Evolutionary conservation across 2,888 invertebrate species (phyloP).

Genomic region (Oegoconia quadripuncta): DNA sequence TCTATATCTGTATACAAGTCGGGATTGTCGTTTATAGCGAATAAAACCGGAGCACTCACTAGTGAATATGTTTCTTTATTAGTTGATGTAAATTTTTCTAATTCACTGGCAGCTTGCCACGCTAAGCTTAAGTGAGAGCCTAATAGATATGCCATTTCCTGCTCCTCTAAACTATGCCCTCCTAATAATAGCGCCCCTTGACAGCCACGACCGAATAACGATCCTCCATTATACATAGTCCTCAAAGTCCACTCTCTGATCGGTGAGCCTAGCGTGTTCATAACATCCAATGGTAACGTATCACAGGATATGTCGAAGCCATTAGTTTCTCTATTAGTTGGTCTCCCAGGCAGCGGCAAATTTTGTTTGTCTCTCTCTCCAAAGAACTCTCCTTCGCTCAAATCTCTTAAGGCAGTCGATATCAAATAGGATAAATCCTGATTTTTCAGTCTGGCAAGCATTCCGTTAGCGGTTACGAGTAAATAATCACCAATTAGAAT

Average conservation of each 20-base stretch:
- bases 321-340: conserved; percentile 44
- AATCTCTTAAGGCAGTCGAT: conserved; percentile 88
- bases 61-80: conserved; percentile 81
- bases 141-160: conserved; percentile 86
- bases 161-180: conserved; percentile 81
- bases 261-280: conserved; percentile 74
- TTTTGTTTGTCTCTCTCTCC: conserved; percentile 87
- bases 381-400: conserved; percentile 90
- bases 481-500: conserved; percentile 92
- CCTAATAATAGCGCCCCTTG: conserved; percentile 88
- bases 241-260: conserved; percentile 85
- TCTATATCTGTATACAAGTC: conserved; percentile 78
- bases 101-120: conserved; percentile 83
- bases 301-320: conserved; percentile 50
- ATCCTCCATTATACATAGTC: conserved; percentile 84
- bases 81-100: conserved; percentile 71
- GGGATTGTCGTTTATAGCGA: conserved; percentile 87
- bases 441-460: conserved; percentile 84
- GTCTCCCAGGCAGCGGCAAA: conserved; percentile 83
- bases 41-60: conserved; percentile 90
- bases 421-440: conserved; percentile 89
- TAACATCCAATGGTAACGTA: conserved; percentile 57
- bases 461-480: conserved; percentile 88
- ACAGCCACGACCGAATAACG: conserved; percentile 85
- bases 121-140: conserved; percentile 90